Base-by-base conservation (phyloP, 2,113 vertebrate species). In the Mobula birostris region DNA sequence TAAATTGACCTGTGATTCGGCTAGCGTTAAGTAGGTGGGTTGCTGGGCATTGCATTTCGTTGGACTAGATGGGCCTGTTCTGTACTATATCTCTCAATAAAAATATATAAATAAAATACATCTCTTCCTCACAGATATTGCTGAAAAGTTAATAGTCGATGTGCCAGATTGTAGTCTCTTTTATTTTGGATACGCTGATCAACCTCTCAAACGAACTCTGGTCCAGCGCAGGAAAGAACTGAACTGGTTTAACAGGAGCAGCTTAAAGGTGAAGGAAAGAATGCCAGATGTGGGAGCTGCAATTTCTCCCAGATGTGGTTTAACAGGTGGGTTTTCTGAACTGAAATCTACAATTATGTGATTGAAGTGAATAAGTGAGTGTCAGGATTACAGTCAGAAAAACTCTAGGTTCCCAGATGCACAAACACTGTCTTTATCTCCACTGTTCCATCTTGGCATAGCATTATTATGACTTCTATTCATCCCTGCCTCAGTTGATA, bases 161-260 rank as follows among this genome's bases (percentile, higher is more conserved):
- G 94, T 97, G 15, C 95, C 77, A 40, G 97, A 96, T 80, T 95
- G 96, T 94, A 95, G 96, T 0, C 82, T 95, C 12, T 98, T 98
- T 97, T 96, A 98, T 74, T 97, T 98, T 11, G 97, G 96, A 56
- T 96, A 96, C 94, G 97, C 97, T 0, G 96, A 98, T 94, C 70
- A 94, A 19, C 96, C 96, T 0, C 94, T 94, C 85, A 97, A 96
- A 87, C 95, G 95, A 58, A 95, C 96, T 21, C 95, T 97, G 48
- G 96, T 97, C 1, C 96, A 96, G 94, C 97, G 97, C 95, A 96
- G 97, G 94, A 97, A 97, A 94, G 96, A 97, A 94, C 95, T 97
- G 94, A 96, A 96, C 94, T 98, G 96, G 96, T 98, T 98, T 95
- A 96, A 94, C 77, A 96, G 95, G 94, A 95, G n/a, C 4, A 66